Conservation (phyloP, 2,113 vertebrate species). For the Gallinago paraguaiae region DNA sequence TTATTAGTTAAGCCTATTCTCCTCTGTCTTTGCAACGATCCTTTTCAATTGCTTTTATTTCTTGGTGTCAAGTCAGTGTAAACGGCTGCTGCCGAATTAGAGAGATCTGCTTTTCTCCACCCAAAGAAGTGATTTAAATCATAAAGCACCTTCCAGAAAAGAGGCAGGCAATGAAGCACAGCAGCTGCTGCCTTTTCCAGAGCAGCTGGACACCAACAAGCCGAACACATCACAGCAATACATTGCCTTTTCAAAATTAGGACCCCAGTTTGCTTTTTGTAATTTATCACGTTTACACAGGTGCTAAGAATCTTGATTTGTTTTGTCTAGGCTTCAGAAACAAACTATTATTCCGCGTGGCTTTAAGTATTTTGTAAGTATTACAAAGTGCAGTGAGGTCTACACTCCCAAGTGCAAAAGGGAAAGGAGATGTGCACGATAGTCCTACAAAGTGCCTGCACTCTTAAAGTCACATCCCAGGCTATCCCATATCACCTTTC, state of each 20-base stretch:
- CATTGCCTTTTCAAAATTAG: background rate
- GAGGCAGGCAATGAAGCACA: background rate
- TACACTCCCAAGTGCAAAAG: background rate
- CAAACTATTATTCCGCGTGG: background rate
- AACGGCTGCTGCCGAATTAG: slow-evolving; percentile 3
- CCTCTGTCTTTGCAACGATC: background rate
- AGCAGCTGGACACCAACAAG: background rate
- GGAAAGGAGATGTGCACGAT: background rate
- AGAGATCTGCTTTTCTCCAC: slow-evolving; percentile 35
- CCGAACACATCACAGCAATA: background rate
- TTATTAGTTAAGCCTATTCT: slow-evolving; percentile 18
- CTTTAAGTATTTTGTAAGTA: background rate
- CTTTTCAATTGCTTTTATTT: slow-evolving; percentile 40
- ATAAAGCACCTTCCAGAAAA: background rate
- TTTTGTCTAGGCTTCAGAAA: background rate
- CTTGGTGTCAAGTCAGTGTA: slow-evolving; percentile 29
- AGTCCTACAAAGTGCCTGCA: rapidly evolving
- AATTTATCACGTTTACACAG: background rate
- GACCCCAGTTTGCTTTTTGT: background rate
- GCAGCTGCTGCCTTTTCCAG: background rate
- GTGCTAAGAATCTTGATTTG: background rate
- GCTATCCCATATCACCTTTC: background rate
- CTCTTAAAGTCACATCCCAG: background rate
- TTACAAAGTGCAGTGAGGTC: background rate
- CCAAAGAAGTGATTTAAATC: slow-evolving; percentile 41